phyloP scores from a whole-genome alignment of 2,113 vertebrate genomes.

The Lophura nycthemera region DNA sequence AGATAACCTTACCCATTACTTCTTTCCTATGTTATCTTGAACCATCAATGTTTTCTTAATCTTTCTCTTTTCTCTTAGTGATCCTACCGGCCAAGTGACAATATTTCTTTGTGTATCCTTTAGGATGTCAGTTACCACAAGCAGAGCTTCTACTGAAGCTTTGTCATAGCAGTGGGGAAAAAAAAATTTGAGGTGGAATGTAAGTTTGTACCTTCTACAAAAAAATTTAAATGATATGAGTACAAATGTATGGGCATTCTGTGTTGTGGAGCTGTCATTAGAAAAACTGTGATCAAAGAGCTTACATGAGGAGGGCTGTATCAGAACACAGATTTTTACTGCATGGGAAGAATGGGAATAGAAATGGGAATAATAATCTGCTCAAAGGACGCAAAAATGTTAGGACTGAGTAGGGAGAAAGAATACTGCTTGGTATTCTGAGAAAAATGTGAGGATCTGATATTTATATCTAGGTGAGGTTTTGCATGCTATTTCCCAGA shows the following conservation, averaged over 20 bases:
- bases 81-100: not conserved
- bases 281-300: not conserved
- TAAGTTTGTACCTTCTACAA: not conserved
- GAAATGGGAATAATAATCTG: not conserved
- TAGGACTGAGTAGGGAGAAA: not conserved
- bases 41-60: not conserved
- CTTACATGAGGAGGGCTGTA: not conserved
- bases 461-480: not conserved
- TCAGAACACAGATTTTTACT: not conserved
- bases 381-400: not conserved
- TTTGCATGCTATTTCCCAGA: not conserved
- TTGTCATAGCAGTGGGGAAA: not conserved
- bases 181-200: not conserved
- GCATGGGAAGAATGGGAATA: not conserved
- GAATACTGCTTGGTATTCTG: not conserved
- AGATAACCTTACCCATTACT: not conserved
- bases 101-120: not conserved
- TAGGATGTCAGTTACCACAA: not conserved
- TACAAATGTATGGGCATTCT: not conserved
- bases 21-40: not conserved
- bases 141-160: not conserved
- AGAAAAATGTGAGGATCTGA: not conserved
- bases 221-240: not conserved
- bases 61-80: not conserved
- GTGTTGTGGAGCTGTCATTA: not conserved